These are phyloP conservation scores for Drosophila crucigera DNA, from an alignment of 2,888 invertebrate genomes.

Conservation along the genomic window DNA sequence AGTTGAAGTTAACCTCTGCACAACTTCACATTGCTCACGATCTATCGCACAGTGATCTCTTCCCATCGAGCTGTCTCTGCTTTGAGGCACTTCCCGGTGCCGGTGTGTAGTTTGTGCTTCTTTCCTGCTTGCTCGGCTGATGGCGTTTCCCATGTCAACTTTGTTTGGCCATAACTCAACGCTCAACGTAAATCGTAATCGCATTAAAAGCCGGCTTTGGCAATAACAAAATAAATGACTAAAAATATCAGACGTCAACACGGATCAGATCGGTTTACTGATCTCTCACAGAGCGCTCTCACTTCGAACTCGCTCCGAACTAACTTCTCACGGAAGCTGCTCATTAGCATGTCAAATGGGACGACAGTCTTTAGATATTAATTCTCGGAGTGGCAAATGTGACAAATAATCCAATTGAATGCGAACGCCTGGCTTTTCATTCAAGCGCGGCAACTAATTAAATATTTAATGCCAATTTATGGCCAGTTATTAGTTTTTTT, in stretches of 20 bases:
- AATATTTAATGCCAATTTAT: constrained; percentile 72
- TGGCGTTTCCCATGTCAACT: constrained; percentile 64
- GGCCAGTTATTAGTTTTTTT: constrained; percentile 12
- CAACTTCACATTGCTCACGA: background rate
- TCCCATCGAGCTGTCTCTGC: background rate
- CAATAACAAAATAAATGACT: constrained; percentile 42
- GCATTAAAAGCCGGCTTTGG: constrained; percentile 53
- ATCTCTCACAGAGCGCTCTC: constrained; percentile 3
- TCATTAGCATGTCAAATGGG: constrained; percentile 75
- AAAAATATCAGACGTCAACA: constrained; percentile 62
- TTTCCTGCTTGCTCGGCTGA: constrained; percentile 1
- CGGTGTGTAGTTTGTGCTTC: background rate
- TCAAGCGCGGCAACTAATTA: constrained; percentile 55
- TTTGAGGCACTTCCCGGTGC: constrained; percentile 16
- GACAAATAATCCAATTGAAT: constrained; percentile 74
- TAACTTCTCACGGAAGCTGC: constrained; percentile 76
- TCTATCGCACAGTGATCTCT: background rate
- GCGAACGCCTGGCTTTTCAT: constrained; percentile 28
- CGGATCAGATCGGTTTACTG: constrained; percentile 42
- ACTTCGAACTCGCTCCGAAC: constrained; percentile 24
- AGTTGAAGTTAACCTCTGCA: background rate
- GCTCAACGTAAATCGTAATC: constrained; percentile 60
- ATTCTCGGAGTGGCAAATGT: constrained; percentile 39
- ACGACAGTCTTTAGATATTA: constrained; percentile 15
- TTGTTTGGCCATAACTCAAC: constrained; percentile 45